Conservation (phyloP, 2,888 invertebrate genomes). For the Timema cristinae region DNA sequence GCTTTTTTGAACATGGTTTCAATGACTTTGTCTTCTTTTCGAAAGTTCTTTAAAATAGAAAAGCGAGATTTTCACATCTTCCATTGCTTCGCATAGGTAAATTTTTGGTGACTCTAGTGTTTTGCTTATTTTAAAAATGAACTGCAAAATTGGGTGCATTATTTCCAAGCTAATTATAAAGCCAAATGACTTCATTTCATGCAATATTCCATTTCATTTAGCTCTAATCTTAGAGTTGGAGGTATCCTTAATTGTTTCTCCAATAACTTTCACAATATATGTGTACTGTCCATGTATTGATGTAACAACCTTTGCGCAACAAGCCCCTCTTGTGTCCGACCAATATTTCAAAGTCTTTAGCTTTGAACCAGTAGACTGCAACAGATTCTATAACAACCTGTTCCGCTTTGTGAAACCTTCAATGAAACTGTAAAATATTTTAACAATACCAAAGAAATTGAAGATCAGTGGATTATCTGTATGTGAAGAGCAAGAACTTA, state of each 20-base stretch:
- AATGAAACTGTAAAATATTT: neutral
- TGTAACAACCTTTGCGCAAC: neutral
- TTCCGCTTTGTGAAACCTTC: neutral
- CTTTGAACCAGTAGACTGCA: slow-evolving; percentile 4
- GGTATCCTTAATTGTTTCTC: slow-evolving; percentile 4
- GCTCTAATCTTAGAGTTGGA: neutral
- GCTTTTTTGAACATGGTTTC: neutral
- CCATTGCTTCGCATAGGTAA: neutral
- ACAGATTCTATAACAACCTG: neutral
- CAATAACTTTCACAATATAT: neutral
- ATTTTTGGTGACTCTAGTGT: slow-evolving; percentile 1
- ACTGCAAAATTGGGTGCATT: neutral
- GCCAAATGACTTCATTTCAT: slow-evolving; percentile 2
- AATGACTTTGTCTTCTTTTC: neutral
- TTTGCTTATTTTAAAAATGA: slow-evolving; percentile 4
- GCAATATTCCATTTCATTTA: slow-evolving; percentile 2
- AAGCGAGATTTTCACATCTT: neutral
- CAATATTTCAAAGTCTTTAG: neutral
- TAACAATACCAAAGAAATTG: slow-evolving; percentile 3
- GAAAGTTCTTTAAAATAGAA: neutral
- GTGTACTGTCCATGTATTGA: slow-evolving; percentile 6
- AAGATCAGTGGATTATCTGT: slow-evolving; percentile 1
- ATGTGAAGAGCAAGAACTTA: slow-evolving; percentile 2
- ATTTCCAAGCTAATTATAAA: slow-evolving; percentile 4
- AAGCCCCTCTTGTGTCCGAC: neutral